These are phyloP conservation scores for Pseudopodoces humilis DNA, from an alignment of 2,113 vertebrate genomes.

Conservation along the genomic window DNA sequence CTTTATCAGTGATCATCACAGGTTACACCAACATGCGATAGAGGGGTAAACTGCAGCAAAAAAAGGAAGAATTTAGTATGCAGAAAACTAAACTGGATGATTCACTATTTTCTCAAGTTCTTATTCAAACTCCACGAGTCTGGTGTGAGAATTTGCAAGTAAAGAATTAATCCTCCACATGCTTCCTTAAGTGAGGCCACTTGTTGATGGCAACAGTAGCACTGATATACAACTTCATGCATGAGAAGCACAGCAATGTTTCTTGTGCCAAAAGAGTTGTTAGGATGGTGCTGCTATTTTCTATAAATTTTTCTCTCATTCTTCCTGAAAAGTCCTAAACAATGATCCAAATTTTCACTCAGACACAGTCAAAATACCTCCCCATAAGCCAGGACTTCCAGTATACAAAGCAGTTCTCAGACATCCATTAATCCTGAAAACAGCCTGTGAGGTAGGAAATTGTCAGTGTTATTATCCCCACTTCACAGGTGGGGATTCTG, in stretches of 20 bases:
- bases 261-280: background rate
- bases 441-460: constrained; percentile 59
- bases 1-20: background rate
- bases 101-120: background rate
- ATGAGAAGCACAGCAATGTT: background rate
- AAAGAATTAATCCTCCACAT: background rate
- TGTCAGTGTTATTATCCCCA: constrained; percentile 57
- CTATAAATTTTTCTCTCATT: background rate
- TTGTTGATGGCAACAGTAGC: background rate
- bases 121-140: background rate
- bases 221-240: background rate
- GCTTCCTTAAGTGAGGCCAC: background rate
- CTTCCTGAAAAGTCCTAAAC: background rate
- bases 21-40: background rate
- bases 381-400: constrained; percentile 36
- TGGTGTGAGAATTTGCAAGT: background rate
- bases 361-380: constrained; percentile 13
- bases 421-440: constrained; percentile 62
- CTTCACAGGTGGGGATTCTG: constrained; percentile 59
- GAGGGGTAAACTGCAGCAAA: background rate
- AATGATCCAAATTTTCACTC: constrained; percentile 4
- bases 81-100: background rate
- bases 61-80: background rate
- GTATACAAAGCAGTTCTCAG: constrained; percentile 59
- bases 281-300: background rate